Evolutionary conservation across 2,888 invertebrate genomes (phyloP).

Genomic region (Monochamus alternatus): DNA sequence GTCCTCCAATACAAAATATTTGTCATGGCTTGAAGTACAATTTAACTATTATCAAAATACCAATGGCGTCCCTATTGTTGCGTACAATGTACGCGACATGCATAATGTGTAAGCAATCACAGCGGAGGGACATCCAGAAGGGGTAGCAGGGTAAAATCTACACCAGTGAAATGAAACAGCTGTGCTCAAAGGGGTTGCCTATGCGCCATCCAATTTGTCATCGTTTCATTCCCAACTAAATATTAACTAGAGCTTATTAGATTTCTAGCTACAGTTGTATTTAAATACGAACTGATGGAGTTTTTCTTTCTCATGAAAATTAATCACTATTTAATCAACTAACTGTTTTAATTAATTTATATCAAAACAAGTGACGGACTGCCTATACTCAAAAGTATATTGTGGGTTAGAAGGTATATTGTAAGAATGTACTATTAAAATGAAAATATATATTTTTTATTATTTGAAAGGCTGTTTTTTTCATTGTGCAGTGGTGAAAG

Average conservation of each 20-base stretch:
- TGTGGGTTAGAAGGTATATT: background rate
- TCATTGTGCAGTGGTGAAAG: background rate
- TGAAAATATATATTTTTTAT: background rate
- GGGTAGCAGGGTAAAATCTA: constrained; percentile 59
- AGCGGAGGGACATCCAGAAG: constrained; percentile 59
- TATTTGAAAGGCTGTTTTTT: background rate
- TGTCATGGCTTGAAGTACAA: constrained; percentile 54
- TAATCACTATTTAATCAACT: background rate
- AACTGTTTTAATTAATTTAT: background rate
- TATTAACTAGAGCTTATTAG: constrained; percentile 58
- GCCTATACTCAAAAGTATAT: too few species aligned
- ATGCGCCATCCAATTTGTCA: constrained; percentile 63
- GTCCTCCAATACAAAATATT: constrained; percentile 24
- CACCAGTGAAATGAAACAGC: constrained; percentile 66
- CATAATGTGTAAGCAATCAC: constrained; percentile 72
- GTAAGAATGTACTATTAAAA: background rate
- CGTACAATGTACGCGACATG: constrained; percentile 67
- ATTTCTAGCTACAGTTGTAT: constrained; percentile 39
- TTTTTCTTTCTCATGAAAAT: constrained; percentile 1
- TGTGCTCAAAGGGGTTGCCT: constrained; percentile 65
- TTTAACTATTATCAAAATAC: constrained; percentile 58
- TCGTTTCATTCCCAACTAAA: constrained; percentile 62
- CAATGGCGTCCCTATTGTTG: constrained; percentile 55
- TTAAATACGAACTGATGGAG: constrained; percentile 14
- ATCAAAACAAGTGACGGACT: too few species aligned